phyloP scores from a whole-genome alignment of 2,797 vertebrate genomes.

The Micrastur ruficollis region DNA sequence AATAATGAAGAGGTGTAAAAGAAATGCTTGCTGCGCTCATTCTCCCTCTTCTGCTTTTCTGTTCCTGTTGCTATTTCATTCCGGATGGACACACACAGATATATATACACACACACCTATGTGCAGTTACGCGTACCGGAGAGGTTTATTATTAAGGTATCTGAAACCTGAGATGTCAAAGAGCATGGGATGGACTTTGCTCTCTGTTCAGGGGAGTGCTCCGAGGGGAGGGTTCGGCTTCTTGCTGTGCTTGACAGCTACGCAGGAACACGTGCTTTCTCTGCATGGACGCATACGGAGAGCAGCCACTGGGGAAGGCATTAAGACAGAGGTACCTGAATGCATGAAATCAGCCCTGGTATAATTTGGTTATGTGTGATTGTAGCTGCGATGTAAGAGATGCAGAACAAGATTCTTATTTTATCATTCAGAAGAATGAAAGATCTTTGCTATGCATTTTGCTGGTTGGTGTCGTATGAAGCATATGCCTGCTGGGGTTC shows the following conservation, averaged over 20 bases:
- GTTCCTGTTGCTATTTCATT: neutral
- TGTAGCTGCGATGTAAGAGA: neutral
- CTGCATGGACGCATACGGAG: neutral
- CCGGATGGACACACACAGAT: neutral
- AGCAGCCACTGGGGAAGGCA: neutral
- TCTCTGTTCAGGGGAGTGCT: neutral
- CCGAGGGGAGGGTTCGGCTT: accelerated
- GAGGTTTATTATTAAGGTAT: neutral
- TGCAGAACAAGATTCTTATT: neutral
- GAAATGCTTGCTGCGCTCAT: neutral
- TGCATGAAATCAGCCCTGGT: neutral
- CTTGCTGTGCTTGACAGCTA: neutral
- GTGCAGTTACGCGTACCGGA: neutral
- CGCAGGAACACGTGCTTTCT: too few relatives aligned
- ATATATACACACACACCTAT: neutral
- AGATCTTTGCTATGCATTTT: too few relatives aligned
- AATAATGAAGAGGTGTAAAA: neutral
- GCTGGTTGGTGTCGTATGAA: too few relatives aligned
- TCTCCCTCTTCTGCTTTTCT: neutral
- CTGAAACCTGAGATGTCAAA: neutral
- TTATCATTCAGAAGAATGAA: neutral
- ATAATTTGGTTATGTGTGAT: too few relatives aligned
- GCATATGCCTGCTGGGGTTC: neutral
- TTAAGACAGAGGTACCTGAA: neutral
- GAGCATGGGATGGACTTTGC: neutral